phyloP scores from a whole-genome alignment of 1,140 invertebrate genomes.

The Pachypsylla venusta region DNA sequence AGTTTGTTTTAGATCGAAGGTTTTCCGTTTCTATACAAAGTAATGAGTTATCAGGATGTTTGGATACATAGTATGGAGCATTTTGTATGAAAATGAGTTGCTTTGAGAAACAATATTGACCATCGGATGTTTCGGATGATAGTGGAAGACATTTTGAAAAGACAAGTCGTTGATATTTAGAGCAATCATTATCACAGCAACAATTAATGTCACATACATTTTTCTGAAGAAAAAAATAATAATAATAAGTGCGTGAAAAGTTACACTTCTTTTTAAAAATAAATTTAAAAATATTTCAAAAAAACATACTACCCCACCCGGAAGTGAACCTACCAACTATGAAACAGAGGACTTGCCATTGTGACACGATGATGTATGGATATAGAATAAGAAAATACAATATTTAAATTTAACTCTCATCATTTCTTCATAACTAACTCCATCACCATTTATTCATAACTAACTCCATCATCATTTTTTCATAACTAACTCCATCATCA shows the following conservation, averaged over 20 bases:
- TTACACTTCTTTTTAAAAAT: no score
- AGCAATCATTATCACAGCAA: conserved; percentile 57
- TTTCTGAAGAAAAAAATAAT: conserved; percentile 29
- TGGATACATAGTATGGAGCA: conserved; percentile 29
- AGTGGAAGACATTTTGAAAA: conserved; percentile 37
- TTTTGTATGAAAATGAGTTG: conserved; percentile 33
- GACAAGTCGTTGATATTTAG: conserved; percentile 34
- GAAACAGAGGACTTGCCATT: no score
- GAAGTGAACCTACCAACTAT: no score
- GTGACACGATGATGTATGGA: no score
- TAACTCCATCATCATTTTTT: no score
- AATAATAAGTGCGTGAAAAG: no score
- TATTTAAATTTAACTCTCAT: no score
- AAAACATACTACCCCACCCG: no score
- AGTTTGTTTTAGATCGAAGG: conserved; percentile 26
- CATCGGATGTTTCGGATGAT: not conserved
- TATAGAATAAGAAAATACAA: no score
- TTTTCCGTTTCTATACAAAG: conserved; percentile 44
- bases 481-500: no score
- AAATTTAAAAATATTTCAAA: no score
- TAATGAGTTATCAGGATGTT: conserved; percentile 31
- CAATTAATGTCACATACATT: conserved; percentile 54
- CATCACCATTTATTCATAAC: not conserved
- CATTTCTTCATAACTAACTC: not conserved
- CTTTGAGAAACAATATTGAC: conserved; percentile 15